Conservation (phyloP, 1,140 invertebrate species). For the Polyergus mexicanus region DNA sequence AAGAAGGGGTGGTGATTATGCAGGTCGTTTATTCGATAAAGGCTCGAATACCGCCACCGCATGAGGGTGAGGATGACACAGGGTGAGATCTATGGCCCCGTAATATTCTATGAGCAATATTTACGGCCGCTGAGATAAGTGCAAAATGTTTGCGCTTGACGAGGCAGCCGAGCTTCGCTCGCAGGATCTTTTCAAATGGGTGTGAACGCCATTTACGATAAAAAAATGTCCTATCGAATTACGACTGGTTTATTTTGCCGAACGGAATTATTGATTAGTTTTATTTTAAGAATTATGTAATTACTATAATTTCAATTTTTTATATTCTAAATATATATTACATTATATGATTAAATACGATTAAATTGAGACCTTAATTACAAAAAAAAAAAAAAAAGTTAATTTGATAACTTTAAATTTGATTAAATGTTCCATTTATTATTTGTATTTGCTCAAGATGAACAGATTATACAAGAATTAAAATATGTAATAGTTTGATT, state of each 20-base stretch:
- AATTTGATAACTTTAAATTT: not conserved
- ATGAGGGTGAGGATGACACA: slow-evolving; percentile 62
- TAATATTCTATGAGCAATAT: slow-evolving; percentile 85
- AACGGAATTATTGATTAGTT: not conserved
- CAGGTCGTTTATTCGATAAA: slow-evolving; percentile 83
- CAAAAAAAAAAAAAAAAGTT: no score
- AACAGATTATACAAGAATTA: not conserved
- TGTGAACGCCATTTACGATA: slow-evolving; percentile 57
- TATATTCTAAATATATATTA: not conserved
- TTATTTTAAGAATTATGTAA: not conserved
- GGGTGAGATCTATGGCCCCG: slow-evolving; percentile 81
- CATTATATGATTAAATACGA: not conserved
- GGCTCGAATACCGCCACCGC: slow-evolving; percentile 73
- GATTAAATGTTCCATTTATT: not conserved
- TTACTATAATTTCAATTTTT: slow-evolving; percentile 6
- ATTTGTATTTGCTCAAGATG: not conserved
- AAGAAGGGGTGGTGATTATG: slow-evolving; percentile 79
- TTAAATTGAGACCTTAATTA: slow-evolving; percentile 1
- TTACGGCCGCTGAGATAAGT: slow-evolving; percentile 83
- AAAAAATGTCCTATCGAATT: slow-evolving; percentile 62
- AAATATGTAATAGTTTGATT: not conserved
- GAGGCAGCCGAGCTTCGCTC: slow-evolving; percentile 64
- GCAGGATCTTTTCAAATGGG: slow-evolving; percentile 60
- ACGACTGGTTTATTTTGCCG: slow-evolving; percentile 39
- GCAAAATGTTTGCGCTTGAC: slow-evolving; percentile 80